Percentiles rank a stretch among this genome's conserved stretches.
Evolutionary conservation across 1,140 invertebrate genomes (phyloP).

Genomic region (Hyles vespertilio): DNA sequence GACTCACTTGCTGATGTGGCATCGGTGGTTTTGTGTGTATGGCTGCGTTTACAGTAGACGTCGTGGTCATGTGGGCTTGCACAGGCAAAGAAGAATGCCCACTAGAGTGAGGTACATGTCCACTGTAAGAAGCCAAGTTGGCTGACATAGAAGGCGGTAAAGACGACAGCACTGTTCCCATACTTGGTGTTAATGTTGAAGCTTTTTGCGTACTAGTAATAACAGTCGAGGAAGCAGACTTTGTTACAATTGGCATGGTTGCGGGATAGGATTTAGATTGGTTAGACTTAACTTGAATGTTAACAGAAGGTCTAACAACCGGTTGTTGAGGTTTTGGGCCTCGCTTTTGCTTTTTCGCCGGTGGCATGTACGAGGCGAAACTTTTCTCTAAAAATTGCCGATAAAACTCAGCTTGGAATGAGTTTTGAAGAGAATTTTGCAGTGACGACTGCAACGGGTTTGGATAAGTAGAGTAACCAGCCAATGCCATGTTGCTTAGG

Average conservation of each 20-base stretch:
- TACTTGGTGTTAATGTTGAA: constrained; percentile 40
- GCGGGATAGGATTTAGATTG: constrained; percentile 29
- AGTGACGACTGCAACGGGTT: constrained; percentile 44
- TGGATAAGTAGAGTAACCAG: constrained; percentile 41
- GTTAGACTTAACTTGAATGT: constrained; percentile 28
- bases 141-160: constrained; percentile 53
- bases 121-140: constrained; percentile 41
- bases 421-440: constrained; percentile 48
- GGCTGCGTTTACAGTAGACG: constrained; percentile 38
- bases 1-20: constrained; percentile 67
- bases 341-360: constrained; percentile 56
- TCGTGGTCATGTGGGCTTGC: constrained; percentile 55
- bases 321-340: constrained; percentile 39
- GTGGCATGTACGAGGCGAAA: constrained; percentile 43
- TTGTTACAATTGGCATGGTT: constrained; percentile 13
- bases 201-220: constrained; percentile 46
- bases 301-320: constrained; percentile 10
- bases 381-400: constrained; percentile 48
- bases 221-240: constrained; percentile 29
- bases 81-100: constrained; percentile 33
- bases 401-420: constrained; percentile 64
- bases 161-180: constrained; percentile 55
- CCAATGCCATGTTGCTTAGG: constrained; percentile 54
- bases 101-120: constrained; percentile 15
- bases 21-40: constrained; percentile 58